Conservation (phyloP, 2,888 invertebrate genomes). For the Drosophila flavopinicola region DNA sequence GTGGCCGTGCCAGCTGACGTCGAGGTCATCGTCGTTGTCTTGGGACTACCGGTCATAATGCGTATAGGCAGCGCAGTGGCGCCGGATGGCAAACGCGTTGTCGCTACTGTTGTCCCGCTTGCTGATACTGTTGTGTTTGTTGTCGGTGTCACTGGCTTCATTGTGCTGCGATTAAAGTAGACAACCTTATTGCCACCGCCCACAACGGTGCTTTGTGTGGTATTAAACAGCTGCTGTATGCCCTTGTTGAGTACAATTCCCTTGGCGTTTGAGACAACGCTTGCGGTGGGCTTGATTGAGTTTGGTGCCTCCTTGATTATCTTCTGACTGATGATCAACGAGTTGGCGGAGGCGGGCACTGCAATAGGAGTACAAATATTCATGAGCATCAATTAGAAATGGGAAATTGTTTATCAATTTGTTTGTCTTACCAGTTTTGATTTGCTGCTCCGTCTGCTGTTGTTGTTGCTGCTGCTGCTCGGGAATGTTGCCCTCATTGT, state of each 20-base stretch:
- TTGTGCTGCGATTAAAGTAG: conserved; percentile 83
- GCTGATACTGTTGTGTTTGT: conserved; percentile 61
- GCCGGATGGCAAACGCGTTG: conserved; percentile 69
- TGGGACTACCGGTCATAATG: conserved; percentile 46
- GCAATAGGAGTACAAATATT: background rate
- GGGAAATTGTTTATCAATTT: no score
- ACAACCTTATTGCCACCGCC: conserved; percentile 79
- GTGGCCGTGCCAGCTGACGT: conserved; percentile 16
- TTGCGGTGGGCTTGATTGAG: conserved; percentile 21
- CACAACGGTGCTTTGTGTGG: conserved; percentile 31
- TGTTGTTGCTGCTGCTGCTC: conserved; percentile 63
- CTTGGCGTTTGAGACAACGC: conserved; percentile 37
- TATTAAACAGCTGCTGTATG: conserved; percentile 60
- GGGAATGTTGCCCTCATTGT: conserved; percentile 85
- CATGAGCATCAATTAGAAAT: no score
- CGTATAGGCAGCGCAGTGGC: conserved; percentile 65
- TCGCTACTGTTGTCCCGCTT: conserved; percentile 39
- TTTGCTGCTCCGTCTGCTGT: conserved; percentile 29
- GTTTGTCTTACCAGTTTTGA: conserved; percentile 58
- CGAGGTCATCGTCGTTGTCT: conserved; percentile 18
- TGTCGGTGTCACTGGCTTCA: conserved; percentile 81
- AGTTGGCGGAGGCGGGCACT: conserved; percentile 43
- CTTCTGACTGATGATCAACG: conserved; percentile 81
- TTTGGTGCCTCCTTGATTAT: conserved; percentile 76
- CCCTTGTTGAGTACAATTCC: conserved; percentile 80